Base-by-base conservation (phyloP, 2,888 invertebrate species). In the Dicroscelio sp. region DNA sequence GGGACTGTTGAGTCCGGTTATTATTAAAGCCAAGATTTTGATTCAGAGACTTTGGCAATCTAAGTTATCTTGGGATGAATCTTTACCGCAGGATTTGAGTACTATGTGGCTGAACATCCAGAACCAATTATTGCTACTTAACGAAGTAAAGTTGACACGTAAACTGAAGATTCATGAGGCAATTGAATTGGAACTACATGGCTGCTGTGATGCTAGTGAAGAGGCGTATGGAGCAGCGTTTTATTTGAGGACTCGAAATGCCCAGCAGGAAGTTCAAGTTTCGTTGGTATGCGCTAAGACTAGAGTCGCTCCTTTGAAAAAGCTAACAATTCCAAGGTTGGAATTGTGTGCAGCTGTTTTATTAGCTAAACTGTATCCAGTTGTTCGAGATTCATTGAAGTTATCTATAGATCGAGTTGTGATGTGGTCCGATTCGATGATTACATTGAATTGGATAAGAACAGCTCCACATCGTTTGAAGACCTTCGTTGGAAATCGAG, bases 11-110 rank as follows among this genome's bases (percentile, higher is more conserved):
- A 88, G 79, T n/a, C 86, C 92, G 0, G 48, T 90, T 6, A 80
- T 90, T 14, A 38, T 92, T 6, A 71, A 14, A 35, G 75, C 87
- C 4, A 92, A 92, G 52, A 60, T 90, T 12, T n/a, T 92, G 17
- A 69, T 92, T 43, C 88, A 92, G 60, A 25, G 33, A 14, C 31
- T 86, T 10, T 92, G 92, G 92, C 17, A 60, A 30, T n/a, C 67
- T 1, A 52, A 67, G 20, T 20, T 80, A 55, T 30, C 25, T 17
- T 82, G 82, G 82, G 82, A 69, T 14, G 82, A 82, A 23, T 48
- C 33, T n/a, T 12, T 71, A 23, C 82, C 82, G 14, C 33, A 69
- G 5, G 43, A 71, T 27, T 12, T 82, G 20, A 38, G 27, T 6
- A 48, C 71, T 10, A 14, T 30, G 20, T 71, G 71, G 71, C 2